Evolutionary conservation across 2,113 vertebrate genomes (phyloP), one percentile per base, ranked within the genome.

Genomic region (Catharus minimus): DNA sequence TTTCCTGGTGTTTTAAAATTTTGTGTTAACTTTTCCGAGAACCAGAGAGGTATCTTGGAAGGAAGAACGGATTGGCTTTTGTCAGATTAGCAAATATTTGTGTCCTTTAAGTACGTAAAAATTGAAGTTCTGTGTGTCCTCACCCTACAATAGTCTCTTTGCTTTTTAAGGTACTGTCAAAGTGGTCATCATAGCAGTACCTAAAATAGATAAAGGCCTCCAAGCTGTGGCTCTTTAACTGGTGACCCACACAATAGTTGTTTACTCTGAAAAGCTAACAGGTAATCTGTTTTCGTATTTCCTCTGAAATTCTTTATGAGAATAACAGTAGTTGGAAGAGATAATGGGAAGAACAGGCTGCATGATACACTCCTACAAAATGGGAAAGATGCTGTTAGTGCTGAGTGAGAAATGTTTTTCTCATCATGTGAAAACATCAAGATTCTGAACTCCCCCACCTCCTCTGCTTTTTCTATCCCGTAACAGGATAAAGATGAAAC

Each of bases 121-220:
- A 47, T 44, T 39, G 7, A 75, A 82, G 50, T 46, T 85, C 38
- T 76, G 9, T 5, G 0, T 56, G 16, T 71, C 33, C 26, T 69
- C 18, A 41, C 18, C n/a, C 60, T 88, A 27, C 41, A 77, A 38
- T 13, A 53, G 24, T 52, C 15, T 62, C 36, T 62, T 55, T 80
- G 36, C 11, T 90, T 83, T 60, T 81, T 69, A 83, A 83, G 86
- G 41, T 88, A 49, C 8, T 44, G n/a, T 49, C 1, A 0, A 90
- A 57, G 41, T 46, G 44, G n/a, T 83, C 61, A 49, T 78, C 21
- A 32, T 22, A 62, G 27, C 47, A 28, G 8, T 90, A 67, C 61
- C 72, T 90, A 86, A 95, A 92, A 80, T 30, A 93, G 58, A 93
- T 91, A 77, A 77, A 91, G 90, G 13, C 44, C 78, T 89, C 19